Evolutionary conservation across 2,113 vertebrate genomes (phyloP).

Genomic region (Anhinga rufa): DNA sequence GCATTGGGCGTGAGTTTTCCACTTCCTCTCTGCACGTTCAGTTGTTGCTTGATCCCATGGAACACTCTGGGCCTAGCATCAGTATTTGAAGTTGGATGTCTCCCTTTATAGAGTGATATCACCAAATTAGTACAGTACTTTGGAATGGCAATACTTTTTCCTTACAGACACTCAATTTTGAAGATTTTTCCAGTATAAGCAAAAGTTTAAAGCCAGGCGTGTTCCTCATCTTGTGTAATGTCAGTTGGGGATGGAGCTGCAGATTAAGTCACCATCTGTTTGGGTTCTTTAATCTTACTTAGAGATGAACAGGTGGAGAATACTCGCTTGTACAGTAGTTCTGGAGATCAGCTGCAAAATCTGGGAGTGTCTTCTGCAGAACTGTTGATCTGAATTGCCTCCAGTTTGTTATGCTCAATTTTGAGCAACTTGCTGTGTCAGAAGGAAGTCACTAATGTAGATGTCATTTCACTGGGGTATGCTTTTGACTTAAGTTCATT

Average conservation of each 20-base stretch:
- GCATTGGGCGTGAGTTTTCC: background rate
- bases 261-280: constrained; percentile 10
- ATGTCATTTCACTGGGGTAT: background rate
- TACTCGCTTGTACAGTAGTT: background rate
- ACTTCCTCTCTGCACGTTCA: background rate
- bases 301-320: background rate
- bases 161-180: background rate
- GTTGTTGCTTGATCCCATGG: background rate
- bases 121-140: background rate
- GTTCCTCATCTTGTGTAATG: background rate
- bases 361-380: background rate
- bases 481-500: background rate
- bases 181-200: background rate
- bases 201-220: background rate
- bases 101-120: background rate
- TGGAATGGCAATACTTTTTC: background rate
- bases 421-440: background rate
- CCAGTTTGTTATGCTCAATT: background rate
- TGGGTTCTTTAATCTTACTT: constrained; percentile 18
- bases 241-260: background rate
- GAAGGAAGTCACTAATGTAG: background rate
- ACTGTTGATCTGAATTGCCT: background rate
- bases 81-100: background rate
- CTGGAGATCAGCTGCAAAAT: background rate
- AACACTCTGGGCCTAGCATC: background rate